A percentile compares a stretch with the other conserved stretches of the same genome.
phyloP scores from a whole-genome alignment of 2,888 invertebrate species.

The Ichneumoninae sp. region DNA sequence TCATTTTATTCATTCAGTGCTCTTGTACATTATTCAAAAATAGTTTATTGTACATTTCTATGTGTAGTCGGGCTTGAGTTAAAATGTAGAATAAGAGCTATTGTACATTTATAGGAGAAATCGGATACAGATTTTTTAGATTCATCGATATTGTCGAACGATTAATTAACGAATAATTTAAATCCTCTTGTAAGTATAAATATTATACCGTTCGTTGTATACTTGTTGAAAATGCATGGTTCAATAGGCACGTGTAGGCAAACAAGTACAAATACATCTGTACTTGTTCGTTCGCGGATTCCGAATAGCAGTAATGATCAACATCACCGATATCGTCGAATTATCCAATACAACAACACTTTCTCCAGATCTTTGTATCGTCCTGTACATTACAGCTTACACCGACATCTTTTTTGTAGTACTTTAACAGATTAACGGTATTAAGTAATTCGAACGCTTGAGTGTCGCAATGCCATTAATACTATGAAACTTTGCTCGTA shows the following conservation, averaged over 20 bases:
- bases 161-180: constrained; percentile 25
- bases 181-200: constrained; percentile 55
- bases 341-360: constrained; percentile 1
- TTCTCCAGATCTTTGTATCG: constrained; percentile 8
- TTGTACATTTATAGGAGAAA: constrained; percentile 48
- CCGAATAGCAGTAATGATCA: constrained; percentile 21
- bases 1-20: constrained; percentile 24
- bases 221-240: constrained; percentile 57
- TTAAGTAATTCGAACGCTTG: constrained; percentile 10
- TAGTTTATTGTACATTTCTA: constrained; percentile 56
- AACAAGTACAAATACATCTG: constrained; percentile 14
- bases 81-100: constrained; percentile 11
- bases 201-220: constrained; percentile 57
- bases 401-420: constrained; percentile 6
- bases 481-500: constrained; percentile 1
- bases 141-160: background rate
- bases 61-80: background rate
- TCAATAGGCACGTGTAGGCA: constrained; percentile 64
- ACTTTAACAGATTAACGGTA: constrained; percentile 17
- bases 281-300: constrained; percentile 14
- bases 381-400: constrained; percentile 14
- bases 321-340: constrained; percentile 4
- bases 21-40: constrained; percentile 45
- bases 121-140: constrained; percentile 22
- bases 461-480: constrained; percentile 17